Base-by-base conservation (phyloP, 53 echinoderm and acorn worm genomes). In the Astropecten irregularis region DNA sequence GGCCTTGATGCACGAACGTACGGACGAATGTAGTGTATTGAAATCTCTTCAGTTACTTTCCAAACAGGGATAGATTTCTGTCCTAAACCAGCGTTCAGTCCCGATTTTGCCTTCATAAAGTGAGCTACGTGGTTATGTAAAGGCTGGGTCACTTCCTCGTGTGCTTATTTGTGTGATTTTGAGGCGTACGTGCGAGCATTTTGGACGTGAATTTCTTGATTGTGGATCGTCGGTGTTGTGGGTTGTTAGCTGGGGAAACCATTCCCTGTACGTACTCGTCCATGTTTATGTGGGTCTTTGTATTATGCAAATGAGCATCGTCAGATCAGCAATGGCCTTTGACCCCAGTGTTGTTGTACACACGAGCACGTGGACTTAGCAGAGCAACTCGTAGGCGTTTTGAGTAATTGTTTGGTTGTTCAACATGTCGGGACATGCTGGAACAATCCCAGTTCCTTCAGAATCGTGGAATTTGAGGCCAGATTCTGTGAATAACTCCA, bases 281-380 rank as follows among this genome's bases (percentile, higher is more conserved):
- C 47, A 69, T 46, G 70, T 73, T 73, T 73, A 69, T 69, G 73
- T 54, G 47, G 73, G 31, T 23, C 29, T 58, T 44, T 21, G 38
- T 58, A 27, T 57, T 76, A 76, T 76, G 76, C 76, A 76, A 59
- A 76, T 76, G 47, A 26, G 26, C 48, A 29, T 69, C 57, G 42
- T 38, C 42, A 56, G 39, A 59, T 76, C 15, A 18, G 56, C 60
- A 27, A 42, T 59, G 30, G 76, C 76, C 76, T 76, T 57, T 76
- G 76, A 76, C 76, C 76, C 28, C 25, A n/a, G 76, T 76, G 76
- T 76, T 56, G 60, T 76, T 76, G 76, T 76, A 76, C 76, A 76
- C 76, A 76, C 13, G 40, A 76, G 58, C 76, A 76, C 76, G 76
- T 76, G 76, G 57, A 15, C 28, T 76, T 59, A 4, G 26, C 28